Percentiles rank a stretch among this genome's conserved stretches.
Evolutionary conservation across 2,113 vertebrate genomes (phyloP).

Genomic region (Fregata magnificens): DNA sequence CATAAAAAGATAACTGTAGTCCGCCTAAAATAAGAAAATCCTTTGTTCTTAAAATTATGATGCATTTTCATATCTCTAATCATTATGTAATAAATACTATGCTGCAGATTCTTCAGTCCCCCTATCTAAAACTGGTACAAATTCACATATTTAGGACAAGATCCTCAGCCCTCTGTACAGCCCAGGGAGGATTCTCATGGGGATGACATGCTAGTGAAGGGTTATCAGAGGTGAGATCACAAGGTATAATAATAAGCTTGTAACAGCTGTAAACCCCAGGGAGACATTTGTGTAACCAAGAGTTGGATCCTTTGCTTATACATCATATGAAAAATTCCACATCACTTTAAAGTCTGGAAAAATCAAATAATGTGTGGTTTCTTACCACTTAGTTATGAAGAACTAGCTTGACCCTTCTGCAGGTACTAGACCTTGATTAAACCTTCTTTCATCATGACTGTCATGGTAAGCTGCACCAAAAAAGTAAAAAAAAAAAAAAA

Average conservation of each 20-base stretch:
- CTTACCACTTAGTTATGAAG: background rate
- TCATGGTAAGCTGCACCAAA: background rate
- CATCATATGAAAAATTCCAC: background rate
- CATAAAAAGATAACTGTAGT: background rate
- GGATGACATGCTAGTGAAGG: background rate
- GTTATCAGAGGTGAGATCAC: background rate
- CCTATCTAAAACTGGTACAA: background rate
- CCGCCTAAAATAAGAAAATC: background rate
- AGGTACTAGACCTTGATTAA: background rate
- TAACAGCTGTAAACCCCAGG: background rate
- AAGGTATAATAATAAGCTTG: background rate
- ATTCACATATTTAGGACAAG: background rate
- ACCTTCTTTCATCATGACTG: background rate
- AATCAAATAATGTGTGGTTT: background rate
- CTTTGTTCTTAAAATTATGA: background rate
- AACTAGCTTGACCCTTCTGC: background rate
- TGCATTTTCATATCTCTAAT: background rate
- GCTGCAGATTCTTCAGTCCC: background rate
- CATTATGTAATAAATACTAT: background rate
- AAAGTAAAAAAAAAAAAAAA: background rate
- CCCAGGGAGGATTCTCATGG: background rate
- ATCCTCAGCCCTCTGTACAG: background rate
- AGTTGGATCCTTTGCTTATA: background rate
- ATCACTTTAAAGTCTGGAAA: background rate
- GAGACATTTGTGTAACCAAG: background rate